These are phyloP conservation scores for Apodemus speciosus DNA, from an alignment of 2,113 vertebrate genomes.

Conservation along the genomic window DNA sequence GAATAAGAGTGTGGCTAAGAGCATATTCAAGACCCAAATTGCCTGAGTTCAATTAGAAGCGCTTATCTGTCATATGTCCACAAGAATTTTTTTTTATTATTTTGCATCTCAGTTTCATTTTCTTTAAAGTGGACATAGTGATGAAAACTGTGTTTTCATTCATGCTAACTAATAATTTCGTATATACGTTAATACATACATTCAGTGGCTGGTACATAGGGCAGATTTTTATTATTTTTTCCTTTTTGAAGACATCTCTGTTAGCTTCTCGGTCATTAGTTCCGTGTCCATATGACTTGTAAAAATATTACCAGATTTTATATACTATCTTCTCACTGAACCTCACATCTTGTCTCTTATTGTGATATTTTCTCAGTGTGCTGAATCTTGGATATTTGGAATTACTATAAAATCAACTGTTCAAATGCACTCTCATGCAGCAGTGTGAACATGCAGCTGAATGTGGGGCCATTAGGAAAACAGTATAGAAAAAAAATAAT, in stretches of 20 bases:
- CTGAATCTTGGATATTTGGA: constrained; percentile 56
- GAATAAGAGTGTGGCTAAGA: background rate
- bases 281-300: constrained; percentile 17
- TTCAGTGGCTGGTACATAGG: background rate
- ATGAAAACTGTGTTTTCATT: background rate
- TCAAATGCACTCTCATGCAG: constrained; percentile 43
- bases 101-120: constrained; percentile 34
- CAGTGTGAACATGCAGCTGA: constrained; percentile 3
- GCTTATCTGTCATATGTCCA: background rate
- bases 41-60: background rate
- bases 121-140: background rate
- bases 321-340: constrained; percentile 22
- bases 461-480: constrained; percentile 52
- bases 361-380: constrained; percentile 53
- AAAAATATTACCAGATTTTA: constrained; percentile 50
- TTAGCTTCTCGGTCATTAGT: constrained; percentile 21
- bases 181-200: constrained; percentile 39
- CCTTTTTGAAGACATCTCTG: background rate
- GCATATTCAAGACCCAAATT: background rate
- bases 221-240: constrained; percentile 5
- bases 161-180: constrained; percentile 15
- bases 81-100: constrained; percentile 2
- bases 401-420: constrained; percentile 53
- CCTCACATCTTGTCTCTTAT: background rate
- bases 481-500: constrained; percentile 33